Percentiles rank a stretch among this genome's conserved stretches.
Conservation (phyloP, 1,140 invertebrate species). For the Coenobita brevimanus region DNA sequence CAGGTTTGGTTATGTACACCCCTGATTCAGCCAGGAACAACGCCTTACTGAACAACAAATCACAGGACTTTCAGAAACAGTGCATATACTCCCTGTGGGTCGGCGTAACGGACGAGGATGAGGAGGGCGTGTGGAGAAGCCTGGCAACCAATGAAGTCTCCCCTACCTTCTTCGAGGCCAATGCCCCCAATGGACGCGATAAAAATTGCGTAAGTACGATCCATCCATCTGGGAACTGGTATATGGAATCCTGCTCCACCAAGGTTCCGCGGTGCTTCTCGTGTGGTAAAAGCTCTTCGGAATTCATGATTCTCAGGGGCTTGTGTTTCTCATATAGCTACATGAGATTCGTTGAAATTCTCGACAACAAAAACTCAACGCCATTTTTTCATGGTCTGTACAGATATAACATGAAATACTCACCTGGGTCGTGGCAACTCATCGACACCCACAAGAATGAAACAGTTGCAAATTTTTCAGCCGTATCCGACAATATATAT, state of each 20-base stretch:
- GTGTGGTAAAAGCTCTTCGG: not conserved
- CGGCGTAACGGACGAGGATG: not conserved
- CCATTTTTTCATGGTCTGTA: not conserved
- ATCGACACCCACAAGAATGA: not conserved
- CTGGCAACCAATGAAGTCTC: not conserved
- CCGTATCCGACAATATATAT: not conserved
- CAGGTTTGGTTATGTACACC: not conserved
- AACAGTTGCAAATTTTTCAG: not conserved
- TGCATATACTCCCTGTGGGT: constrained; percentile 5
- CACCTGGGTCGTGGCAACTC: not conserved
- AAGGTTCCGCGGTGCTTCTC: not conserved
- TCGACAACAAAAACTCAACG: not conserved
- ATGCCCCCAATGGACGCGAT: not conserved
- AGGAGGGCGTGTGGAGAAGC: constrained; percentile 1
- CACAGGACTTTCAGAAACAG: not conserved
- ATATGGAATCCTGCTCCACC: not conserved
- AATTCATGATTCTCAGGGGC: not conserved
- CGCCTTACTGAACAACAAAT: not conserved
- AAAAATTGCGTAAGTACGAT: not conserved
- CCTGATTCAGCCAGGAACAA: not conserved
- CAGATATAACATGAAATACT: not conserved
- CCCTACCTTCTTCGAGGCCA: not conserved
- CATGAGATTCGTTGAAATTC: not conserved
- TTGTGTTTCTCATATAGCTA: not conserved
- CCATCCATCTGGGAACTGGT: not conserved